Evolutionary conservation across 2,797 vertebrate genomes (phyloP).

Genomic region (Clarias pachynema): DNA sequence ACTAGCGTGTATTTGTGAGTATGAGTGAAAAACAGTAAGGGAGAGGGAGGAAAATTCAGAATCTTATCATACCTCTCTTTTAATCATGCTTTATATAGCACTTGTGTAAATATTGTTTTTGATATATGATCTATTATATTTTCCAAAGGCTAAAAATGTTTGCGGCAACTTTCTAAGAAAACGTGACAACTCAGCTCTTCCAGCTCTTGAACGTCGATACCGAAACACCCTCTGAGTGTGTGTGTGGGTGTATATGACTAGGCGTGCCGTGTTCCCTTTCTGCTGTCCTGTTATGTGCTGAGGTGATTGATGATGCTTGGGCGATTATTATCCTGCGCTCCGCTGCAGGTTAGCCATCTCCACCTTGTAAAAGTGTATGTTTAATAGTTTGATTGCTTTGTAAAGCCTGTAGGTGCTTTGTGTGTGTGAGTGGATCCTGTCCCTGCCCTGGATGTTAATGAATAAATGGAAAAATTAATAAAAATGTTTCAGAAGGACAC

Average conservation of each 20-base stretch:
- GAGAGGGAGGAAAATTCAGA: neutral
- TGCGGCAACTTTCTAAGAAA: neutral
- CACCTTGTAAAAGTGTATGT: slow-evolving; percentile 17
- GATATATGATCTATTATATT: neutral
- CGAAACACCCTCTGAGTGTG: slow-evolving; percentile 15
- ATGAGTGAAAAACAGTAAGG: neutral
- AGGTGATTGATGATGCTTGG: slow-evolving; percentile 30
- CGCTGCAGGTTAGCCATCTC: slow-evolving; percentile 5
- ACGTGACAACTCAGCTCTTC: neutral
- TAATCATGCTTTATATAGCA: neutral
- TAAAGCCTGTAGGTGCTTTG: neutral
- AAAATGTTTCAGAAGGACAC: neutral
- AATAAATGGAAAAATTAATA: neutral
- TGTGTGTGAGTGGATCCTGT: neutral
- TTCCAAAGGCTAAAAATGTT: neutral
- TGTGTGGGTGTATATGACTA: slow-evolving; percentile 30
- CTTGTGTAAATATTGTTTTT: neutral
- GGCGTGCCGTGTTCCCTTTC: slow-evolving; percentile 31
- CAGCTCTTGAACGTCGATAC: slow-evolving; percentile 18
- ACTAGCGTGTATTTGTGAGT: neutral
- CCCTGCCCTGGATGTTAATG: neutral
- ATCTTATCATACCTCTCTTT: neutral
- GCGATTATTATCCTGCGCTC: slow-evolving; percentile 19
- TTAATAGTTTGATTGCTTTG: slow-evolving; percentile 1
- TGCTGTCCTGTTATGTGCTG: neutral